phyloP scores from a whole-genome alignment of 2,113 vertebrate species.

The Entelurus aequoreus region DNA sequence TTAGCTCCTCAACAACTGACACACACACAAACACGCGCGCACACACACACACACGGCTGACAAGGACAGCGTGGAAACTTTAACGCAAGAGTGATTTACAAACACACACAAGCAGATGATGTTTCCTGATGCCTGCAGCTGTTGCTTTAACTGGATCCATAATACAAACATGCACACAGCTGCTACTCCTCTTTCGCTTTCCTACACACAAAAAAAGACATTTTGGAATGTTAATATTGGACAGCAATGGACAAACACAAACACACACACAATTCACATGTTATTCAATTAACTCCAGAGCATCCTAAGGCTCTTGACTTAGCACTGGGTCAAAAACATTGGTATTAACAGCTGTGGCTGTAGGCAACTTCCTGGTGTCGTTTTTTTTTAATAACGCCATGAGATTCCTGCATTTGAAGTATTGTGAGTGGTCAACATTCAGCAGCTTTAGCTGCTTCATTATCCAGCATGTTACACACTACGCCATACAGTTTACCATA shows the following conservation, averaged over 20 bases:
- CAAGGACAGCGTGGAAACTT: too few relatives aligned
- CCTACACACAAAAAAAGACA: not conserved
- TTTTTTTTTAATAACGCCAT: too few relatives aligned
- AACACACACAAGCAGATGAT: not conserved
- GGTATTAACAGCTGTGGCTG: too few relatives aligned
- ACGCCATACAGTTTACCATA: too few relatives aligned
- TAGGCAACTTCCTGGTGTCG: too few relatives aligned
- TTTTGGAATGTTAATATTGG: not conserved
- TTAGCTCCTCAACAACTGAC: constrained; percentile 13
- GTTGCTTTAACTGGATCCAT: constrained; percentile 9
- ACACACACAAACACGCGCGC: constrained; percentile 8
- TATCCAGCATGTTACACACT: too few relatives aligned
- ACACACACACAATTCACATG: not conserved
- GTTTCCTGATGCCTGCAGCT: constrained; percentile 18
- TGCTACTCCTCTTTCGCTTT: not conserved
- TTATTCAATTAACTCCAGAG: too few relatives aligned
- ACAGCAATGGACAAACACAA: not conserved
- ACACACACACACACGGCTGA: constrained; percentile 1
- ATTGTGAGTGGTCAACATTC: too few relatives aligned
- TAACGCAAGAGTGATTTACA: not conserved
- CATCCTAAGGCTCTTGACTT: too few relatives aligned
- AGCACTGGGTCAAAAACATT: too few relatives aligned
- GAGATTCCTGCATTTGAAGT: too few relatives aligned
- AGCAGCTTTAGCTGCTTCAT: too few relatives aligned
- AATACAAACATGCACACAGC: not conserved